A percentile compares a stretch with the other conserved stretches of the same genome.
phyloP scores from a whole-genome alignment of 2,888 invertebrate genomes.

The Apodemia hepburni region DNA sequence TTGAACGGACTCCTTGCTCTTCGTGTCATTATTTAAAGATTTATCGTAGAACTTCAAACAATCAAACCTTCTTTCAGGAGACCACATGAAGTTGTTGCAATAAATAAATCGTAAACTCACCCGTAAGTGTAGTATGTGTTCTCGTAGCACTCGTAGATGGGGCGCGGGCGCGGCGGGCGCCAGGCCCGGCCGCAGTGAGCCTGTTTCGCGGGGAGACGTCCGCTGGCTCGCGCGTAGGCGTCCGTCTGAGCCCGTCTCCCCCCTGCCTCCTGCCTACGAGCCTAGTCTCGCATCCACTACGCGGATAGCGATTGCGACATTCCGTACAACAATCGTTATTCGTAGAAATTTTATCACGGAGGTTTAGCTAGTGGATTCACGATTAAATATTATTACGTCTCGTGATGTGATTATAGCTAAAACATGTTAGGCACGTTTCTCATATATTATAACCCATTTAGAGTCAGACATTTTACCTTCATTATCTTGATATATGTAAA shows the following conservation, averaged over 20 bases:
- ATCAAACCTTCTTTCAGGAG: neutral
- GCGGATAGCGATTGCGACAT: neutral
- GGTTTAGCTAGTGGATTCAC: no score
- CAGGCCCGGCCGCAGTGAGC: conserved; percentile 71
- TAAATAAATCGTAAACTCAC: conserved; percentile 13
- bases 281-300: conserved; percentile 34
- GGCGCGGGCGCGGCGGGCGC: conserved; percentile 74
- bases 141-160: conserved; percentile 42
- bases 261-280: conserved; percentile 31
- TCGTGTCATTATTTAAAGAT: neutral
- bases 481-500: no score
- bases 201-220: conserved; percentile 55
- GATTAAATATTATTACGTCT: no score
- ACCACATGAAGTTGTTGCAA: neutral
- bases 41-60: neutral
- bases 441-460: no score
- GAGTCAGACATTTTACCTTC: no score
- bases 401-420: no score
- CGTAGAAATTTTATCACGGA: neutral
- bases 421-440: no score
- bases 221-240: conserved; percentile 68
- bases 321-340: neutral
- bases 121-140: conserved; percentile 13
- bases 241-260: conserved; percentile 48
- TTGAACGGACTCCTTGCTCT: neutral